These are phyloP conservation scores for Ypsolopha sequella DNA, from an alignment of 2,888 invertebrate species.

Conservation along the genomic window DNA sequence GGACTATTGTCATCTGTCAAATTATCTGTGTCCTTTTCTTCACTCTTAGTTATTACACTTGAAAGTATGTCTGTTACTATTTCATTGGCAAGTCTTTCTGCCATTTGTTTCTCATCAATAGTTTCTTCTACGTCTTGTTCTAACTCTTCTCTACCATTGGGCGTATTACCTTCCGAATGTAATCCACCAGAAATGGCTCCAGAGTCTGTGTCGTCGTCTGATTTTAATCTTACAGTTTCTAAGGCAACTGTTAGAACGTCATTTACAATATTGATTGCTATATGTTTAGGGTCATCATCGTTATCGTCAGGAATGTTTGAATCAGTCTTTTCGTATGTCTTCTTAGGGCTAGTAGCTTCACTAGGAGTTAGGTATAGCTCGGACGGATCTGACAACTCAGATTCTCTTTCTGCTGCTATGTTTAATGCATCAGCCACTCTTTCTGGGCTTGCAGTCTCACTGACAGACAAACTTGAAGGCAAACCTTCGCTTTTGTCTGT, in stretches of 20 bases:
- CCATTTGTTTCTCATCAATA: conserved; percentile 37
- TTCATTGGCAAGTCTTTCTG: conserved; percentile 46
- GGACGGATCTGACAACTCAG: conserved; percentile 76
- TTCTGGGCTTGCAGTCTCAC: conserved; percentile 61
- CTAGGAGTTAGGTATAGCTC: conserved; percentile 78
- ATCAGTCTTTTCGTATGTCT: conserved; percentile 54
- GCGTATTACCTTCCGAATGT: conserved; percentile 59
- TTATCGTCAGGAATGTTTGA: conserved; percentile 29
- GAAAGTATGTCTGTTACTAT: conserved; percentile 45
- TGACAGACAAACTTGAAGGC: conserved; percentile 59
- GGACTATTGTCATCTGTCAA: conserved; percentile 22
- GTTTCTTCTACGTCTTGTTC: conserved; percentile 56
- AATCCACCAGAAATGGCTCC: conserved; percentile 59
- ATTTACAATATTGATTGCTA: conserved; percentile 60
- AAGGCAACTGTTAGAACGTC: conserved; percentile 59
- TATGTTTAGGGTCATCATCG: conserved; percentile 48
- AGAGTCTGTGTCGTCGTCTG: conserved; percentile 59
- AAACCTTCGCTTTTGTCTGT: conserved; percentile 63
- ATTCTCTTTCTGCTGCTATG: conserved; percentile 63
- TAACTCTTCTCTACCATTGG: conserved; percentile 56
- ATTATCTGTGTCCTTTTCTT: conserved; percentile 16
- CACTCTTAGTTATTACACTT: conserved; percentile 32
- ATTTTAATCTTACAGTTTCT: conserved; percentile 52
- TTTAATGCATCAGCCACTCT: conserved; percentile 46
- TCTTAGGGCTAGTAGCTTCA: conserved; percentile 68